phyloP scores from a whole-genome alignment of 2,888 invertebrate species.

The Drosophila crucigera region DNA sequence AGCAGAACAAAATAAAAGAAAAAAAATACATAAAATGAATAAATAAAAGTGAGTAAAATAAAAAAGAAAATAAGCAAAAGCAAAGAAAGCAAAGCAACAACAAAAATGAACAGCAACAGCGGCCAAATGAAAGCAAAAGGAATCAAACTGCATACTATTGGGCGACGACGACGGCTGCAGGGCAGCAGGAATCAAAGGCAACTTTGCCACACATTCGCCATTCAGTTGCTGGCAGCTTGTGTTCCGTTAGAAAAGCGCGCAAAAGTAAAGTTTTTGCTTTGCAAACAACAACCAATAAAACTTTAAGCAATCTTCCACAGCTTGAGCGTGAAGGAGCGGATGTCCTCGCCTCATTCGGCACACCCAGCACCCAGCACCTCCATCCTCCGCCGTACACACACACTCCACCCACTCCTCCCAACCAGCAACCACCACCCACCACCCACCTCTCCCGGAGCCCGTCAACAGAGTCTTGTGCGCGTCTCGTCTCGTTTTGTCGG shows the following conservation, averaged over 20 bases:
- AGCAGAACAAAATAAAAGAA: slow-evolving; percentile 6
- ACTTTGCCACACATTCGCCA: slow-evolving; percentile 62
- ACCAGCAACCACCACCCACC: too few species aligned
- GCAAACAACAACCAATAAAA: slow-evolving; percentile 82
- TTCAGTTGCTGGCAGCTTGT: slow-evolving; percentile 60
- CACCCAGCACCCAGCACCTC: not conserved
- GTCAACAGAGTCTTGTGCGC: not conserved
- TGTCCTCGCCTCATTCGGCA: slow-evolving; percentile 32
- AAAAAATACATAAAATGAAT: not conserved
- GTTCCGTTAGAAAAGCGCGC: slow-evolving; percentile 68
- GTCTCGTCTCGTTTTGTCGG: slow-evolving; percentile 13
- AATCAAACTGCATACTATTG: slow-evolving; percentile 35
- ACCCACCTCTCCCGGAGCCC: not conserved
- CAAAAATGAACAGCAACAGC: slow-evolving; percentile 19
- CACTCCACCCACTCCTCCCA: not conserved
- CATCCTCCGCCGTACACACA: not conserved
- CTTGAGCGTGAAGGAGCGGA: slow-evolving; percentile 66
- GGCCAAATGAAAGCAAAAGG: slow-evolving; percentile 56
- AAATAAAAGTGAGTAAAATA: slow-evolving; percentile 16
- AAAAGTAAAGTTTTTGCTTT: slow-evolving; percentile 78
- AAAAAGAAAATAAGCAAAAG: slow-evolving; percentile 3
- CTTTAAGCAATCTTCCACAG: slow-evolving; percentile 80
- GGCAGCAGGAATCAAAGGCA: slow-evolving; percentile 38
- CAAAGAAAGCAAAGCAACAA: not conserved
- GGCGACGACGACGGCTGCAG: not conserved